A percentile compares a stretch with the other conserved stretches of the same genome.
phyloP scores from a whole-genome alignment of 2,888 invertebrate genomes.

The Prosapia bicincta region DNA sequence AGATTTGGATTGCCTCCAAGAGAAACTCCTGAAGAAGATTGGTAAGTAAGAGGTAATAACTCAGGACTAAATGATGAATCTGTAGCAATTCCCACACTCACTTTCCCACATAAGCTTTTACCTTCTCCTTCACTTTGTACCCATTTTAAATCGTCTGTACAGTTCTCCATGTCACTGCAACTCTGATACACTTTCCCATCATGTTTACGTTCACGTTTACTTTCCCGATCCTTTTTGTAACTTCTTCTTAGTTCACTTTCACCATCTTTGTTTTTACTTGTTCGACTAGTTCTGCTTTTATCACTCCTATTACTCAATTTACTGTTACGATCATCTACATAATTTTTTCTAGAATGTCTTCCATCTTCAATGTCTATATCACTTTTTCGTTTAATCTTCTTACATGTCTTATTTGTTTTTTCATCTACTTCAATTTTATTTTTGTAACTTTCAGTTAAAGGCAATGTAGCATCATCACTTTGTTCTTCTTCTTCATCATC shows the following conservation, averaged over 20 bases:
- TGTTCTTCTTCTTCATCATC: slow-evolving; percentile 43
- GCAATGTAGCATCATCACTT: slow-evolving; percentile 41
- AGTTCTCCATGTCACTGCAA: slow-evolving; percentile 22
- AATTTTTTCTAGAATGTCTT: slow-evolving; percentile 32
- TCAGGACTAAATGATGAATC: slow-evolving; percentile 20
- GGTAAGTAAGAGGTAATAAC: slow-evolving; percentile 6
- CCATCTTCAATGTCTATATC: slow-evolving; percentile 38
- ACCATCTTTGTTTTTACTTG: slow-evolving; percentile 6
- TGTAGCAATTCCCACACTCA: slow-evolving; percentile 15
- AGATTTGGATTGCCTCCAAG: slow-evolving; percentile 12
- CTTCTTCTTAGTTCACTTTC: neutral
- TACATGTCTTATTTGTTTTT: slow-evolving; percentile 43
- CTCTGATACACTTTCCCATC: slow-evolving; percentile 5
- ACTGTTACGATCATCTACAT: slow-evolving; percentile 41
- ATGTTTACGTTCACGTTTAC: neutral
- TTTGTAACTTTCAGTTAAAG: slow-evolving; percentile 43
- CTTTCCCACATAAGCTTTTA: slow-evolving; percentile 11
- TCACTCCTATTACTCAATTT: slow-evolving; percentile 37
- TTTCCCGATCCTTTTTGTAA: neutral
- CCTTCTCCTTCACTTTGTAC: slow-evolving; percentile 20
- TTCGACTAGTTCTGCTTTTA: slow-evolving; percentile 11
- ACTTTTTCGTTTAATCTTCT: slow-evolving; percentile 38
- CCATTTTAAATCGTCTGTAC: slow-evolving; percentile 22
- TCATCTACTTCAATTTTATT: slow-evolving; percentile 39
- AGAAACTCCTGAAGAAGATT: slow-evolving; percentile 15